phyloP scores from a whole-genome alignment of 2,797 vertebrate species.

The Dryobates pubescens region DNA sequence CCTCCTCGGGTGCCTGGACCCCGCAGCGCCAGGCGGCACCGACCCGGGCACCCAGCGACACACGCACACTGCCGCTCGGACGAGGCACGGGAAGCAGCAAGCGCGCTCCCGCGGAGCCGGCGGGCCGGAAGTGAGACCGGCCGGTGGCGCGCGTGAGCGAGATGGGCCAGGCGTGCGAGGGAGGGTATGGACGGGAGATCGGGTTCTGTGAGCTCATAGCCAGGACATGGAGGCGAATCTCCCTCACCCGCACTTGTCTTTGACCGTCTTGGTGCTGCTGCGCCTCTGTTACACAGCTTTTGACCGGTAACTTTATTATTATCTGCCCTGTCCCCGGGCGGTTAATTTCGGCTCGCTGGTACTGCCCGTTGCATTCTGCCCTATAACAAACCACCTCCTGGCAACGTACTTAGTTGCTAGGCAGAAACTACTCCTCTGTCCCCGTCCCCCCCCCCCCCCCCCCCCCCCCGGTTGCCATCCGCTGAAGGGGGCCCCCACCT shows the following conservation, averaged over 20 bases:
- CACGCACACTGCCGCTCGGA: too few relatives aligned
- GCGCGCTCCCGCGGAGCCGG: too few relatives aligned
- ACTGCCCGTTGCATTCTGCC: neutral
- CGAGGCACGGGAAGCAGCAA: too few relatives aligned
- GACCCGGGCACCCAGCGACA: too few relatives aligned
- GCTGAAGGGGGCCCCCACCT: neutral
- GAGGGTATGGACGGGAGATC: too few relatives aligned
- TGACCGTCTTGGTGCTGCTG: neutral
- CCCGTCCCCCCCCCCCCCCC: too few relatives aligned
- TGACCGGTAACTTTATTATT: neutral
- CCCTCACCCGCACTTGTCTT: rapidly evolving
- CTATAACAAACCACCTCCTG: neutral
- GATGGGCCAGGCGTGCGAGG: too few relatives aligned
- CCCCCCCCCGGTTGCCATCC: rapidly evolving
- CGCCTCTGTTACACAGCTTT: too few relatives aligned
- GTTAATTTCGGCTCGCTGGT: neutral
- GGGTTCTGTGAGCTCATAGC: rapidly evolving
- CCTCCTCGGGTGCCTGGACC: too few relatives aligned
- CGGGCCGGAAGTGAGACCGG: too few relatives aligned
- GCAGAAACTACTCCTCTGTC: rapidly evolving
- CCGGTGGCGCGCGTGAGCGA: too few relatives aligned
- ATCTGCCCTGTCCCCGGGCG: neutral
- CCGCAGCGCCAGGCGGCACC: neutral
- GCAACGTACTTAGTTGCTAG: neutral
- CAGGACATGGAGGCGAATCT: neutral